Evolutionary conservation across 2,888 invertebrate genomes (phyloP), one percentile per base, ranked within the genome.

Genomic region (Melanostoma scalare): DNA sequence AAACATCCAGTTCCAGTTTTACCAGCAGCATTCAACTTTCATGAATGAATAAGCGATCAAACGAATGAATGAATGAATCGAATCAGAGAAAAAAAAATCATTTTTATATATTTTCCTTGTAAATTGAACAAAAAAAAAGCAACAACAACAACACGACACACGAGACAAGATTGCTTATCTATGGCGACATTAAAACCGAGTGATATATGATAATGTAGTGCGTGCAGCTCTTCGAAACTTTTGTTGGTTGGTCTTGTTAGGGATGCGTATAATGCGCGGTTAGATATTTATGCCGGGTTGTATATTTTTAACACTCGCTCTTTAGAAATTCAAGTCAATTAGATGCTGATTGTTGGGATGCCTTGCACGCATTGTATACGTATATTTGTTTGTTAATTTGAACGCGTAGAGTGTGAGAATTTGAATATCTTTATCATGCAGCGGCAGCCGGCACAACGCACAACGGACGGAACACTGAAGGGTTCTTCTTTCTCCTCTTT

Each of bases 31-130:
- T 58, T 48, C 61, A 69, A 52, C 52, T 53, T 79, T 79, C 78
- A 79, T 84, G 84, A 84, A 84, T 84, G 84, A 79, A 79, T 79
- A 84, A 82, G 38, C 77, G 52, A 77, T 82, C 65, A n/a, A 46
- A 42, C 46, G 53, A 48, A 38, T 73, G 63, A 77, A 77, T 72
- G 78, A 74, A 75, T 48, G 31, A 55, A 55, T 44, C 33, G n/a
- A 35, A 31, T 68, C 50, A 36, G 48, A 44, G 53, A 44, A 56
- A 63, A 52, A 46, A 56, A 10, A 69, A 30, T 50, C 38, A 35
- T 56, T 52, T 74, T 74, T 65, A 40, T 76, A 33, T 56, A 20
- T 55, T 35, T 50, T 65, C 60, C 71, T 63, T 53, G 52, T 55
- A 53, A 53, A 30, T 46, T n/a, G n/a, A 30, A 44, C 30, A 8